A percentile compares a stretch with the other conserved stretches of the same genome.
Conservation (phyloP, 2,113 vertebrate genomes). For the Centropus bengalensis region DNA sequence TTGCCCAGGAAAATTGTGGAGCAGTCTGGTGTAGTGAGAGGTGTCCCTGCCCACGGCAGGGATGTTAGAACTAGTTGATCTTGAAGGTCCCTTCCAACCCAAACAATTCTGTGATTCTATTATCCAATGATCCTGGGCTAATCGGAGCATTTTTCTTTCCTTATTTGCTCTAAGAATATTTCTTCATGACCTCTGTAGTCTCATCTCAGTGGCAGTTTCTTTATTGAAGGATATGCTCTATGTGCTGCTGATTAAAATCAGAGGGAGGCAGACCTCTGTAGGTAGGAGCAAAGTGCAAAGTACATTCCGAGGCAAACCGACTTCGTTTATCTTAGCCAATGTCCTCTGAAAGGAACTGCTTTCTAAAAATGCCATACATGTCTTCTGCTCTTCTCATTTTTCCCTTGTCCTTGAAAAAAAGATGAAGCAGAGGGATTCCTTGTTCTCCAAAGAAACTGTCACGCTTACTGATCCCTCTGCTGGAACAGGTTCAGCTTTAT, state of each 20-base stretch:
- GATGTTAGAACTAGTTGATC: too few species aligned
- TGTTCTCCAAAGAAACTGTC: neutral
- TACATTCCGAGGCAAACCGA: neutral
- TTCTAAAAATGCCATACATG: neutral
- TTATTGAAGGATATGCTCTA: neutral
- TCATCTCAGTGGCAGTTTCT: neutral
- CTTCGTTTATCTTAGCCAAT: neutral
- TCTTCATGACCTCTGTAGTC: neutral
- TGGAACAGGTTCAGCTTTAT: neutral
- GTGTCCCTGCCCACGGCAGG: too few species aligned
- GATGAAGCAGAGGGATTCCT: neutral
- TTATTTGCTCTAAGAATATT: neutral
- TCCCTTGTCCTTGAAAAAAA: neutral
- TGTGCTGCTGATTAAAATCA: neutral
- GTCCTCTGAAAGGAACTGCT: neutral
- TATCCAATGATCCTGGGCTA: neutral
- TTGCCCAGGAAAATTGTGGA: too few species aligned
- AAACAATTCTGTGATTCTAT: too few species aligned
- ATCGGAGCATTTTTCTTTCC: neutral
- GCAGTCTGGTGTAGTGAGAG: too few species aligned
- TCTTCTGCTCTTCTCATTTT: neutral
- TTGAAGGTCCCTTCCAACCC: too few species aligned
- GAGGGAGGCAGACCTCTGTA: neutral
- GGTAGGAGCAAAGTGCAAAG: conserved; percentile 27
- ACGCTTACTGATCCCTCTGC: neutral